phyloP scores from a whole-genome alignment of 2,888 invertebrate species.

The Lingula anatina region DNA sequence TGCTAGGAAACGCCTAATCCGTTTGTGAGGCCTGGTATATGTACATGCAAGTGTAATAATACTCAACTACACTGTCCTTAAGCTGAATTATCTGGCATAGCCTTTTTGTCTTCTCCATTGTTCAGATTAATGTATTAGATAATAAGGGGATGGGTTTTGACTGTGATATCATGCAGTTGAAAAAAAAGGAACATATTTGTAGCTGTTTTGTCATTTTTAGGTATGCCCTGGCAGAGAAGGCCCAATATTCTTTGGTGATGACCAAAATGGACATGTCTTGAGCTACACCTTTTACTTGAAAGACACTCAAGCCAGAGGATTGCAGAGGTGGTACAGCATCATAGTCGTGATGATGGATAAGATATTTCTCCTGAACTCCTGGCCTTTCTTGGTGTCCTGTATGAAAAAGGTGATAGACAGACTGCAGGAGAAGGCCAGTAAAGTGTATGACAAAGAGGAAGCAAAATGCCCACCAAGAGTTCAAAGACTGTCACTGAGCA shows the following conservation, averaged over 20 bases:
- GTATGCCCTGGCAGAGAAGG: constrained; percentile 71
- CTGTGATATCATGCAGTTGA: too few species aligned
- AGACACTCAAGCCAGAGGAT: constrained; percentile 84
- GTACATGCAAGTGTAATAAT: too few species aligned
- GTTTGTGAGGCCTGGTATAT: too few species aligned
- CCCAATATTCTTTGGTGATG: constrained; percentile 86
- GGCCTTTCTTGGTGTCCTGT: constrained; percentile 69
- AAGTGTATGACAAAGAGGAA: constrained; percentile 25
- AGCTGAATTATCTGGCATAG: too few species aligned
- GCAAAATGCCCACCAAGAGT: constrained; percentile 51
- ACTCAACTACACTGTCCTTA: too few species aligned
- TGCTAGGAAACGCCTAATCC: too few species aligned
- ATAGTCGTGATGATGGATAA: constrained; percentile 80
- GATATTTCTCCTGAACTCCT: constrained; percentile 69
- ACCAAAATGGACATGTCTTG: constrained; percentile 76
- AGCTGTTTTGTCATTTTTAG: constrained; percentile 45
- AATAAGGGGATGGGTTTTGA: too few species aligned
- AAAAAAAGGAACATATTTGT: too few species aligned
- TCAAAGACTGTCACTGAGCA: constrained; percentile 53
- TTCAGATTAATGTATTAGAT: too few species aligned
- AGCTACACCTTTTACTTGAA: constrained; percentile 82
- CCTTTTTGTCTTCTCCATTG: too few species aligned
- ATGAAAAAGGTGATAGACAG: constrained; percentile 61
- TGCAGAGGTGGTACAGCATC: constrained; percentile 81
- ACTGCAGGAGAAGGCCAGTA: constrained; percentile 59